Percentiles rank a stretch among this genome's conserved stretches.
phyloP scores from a whole-genome alignment of 2,113 vertebrate species.

The Hemibagrus wyckioides region DNA sequence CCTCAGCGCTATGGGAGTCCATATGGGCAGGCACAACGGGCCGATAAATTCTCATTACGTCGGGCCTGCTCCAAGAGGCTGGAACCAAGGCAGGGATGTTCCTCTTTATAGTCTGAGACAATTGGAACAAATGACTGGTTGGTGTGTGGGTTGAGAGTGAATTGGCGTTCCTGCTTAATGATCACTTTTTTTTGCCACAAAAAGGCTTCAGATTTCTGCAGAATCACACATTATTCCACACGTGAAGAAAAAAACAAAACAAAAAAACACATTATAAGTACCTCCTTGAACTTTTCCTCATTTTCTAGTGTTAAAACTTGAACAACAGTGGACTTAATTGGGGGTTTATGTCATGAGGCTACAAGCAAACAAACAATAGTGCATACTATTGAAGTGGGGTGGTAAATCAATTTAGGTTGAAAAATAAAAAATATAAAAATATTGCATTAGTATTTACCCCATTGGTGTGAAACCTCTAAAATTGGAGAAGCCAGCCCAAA shows the following conservation, averaged over 20 bases:
- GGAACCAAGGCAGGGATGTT: conserved; percentile 63
- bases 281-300: not conserved
- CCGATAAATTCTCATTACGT: conserved; percentile 71
- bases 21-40: conserved; percentile 51
- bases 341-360: not conserved
- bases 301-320: not conserved
- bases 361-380: not conserved
- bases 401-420: not conserved
- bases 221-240: not conserved
- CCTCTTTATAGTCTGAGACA: conserved; percentile 64
- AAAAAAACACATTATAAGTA: not conserved
- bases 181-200: conserved; percentile 3
- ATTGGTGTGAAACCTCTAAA: not conserved
- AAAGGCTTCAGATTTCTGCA: not conserved
- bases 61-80: conserved; percentile 55
- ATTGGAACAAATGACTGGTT: conserved; percentile 68
- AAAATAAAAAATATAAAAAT: not conserved
- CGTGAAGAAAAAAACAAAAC: not conserved
- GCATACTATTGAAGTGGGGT: not conserved
- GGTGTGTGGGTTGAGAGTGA: conserved; percentile 49
- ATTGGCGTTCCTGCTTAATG: conserved; percentile 33
- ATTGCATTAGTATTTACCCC: not conserved
- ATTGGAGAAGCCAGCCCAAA: not conserved
- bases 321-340: not conserved
- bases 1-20: conserved; percentile 53